phyloP scores from a whole-genome alignment of 2,113 vertebrate genomes.

The Chiloscyllium plagiosum region DNA sequence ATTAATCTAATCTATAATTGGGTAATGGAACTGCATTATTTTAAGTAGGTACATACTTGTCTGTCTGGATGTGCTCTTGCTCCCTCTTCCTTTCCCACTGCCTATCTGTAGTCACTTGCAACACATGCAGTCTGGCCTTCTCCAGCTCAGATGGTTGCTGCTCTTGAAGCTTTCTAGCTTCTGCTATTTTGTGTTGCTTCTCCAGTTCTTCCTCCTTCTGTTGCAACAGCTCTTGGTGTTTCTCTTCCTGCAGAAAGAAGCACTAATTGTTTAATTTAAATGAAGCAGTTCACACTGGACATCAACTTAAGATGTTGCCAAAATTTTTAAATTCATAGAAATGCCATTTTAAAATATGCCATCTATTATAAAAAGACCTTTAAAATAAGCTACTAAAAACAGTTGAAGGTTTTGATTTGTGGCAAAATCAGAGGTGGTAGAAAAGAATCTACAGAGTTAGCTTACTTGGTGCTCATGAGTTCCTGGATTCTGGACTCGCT shows the following conservation, averaged over 20 bases:
- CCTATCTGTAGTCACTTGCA: conserved; percentile 47
- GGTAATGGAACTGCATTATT: neutral
- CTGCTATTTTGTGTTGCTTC: conserved; percentile 45
- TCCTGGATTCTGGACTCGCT: neutral
- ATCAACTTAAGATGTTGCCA: neutral
- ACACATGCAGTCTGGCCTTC: conserved; percentile 54
- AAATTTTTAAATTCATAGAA: neutral
- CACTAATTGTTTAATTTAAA: neutral
- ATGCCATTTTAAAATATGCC: neutral
- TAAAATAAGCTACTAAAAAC: neutral
- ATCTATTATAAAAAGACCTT: neutral
- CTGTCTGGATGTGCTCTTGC: conserved; percentile 50
- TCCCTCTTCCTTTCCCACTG: conserved; percentile 51
- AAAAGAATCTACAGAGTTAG: neutral
- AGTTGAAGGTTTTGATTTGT: neutral
- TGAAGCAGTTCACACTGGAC: neutral
- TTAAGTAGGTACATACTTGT: conserved; percentile 44
- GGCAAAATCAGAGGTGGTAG: neutral
- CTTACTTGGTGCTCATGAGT: neutral
- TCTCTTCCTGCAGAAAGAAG: neutral
- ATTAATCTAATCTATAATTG: neutral
- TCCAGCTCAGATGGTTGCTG: conserved; percentile 56
- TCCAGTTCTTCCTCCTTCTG: conserved; percentile 4
- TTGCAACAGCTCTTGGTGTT: neutral
- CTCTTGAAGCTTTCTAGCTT: conserved; percentile 55